Conservation (phyloP, 1,140 invertebrate species). For the Colletes latitarsis region DNA sequence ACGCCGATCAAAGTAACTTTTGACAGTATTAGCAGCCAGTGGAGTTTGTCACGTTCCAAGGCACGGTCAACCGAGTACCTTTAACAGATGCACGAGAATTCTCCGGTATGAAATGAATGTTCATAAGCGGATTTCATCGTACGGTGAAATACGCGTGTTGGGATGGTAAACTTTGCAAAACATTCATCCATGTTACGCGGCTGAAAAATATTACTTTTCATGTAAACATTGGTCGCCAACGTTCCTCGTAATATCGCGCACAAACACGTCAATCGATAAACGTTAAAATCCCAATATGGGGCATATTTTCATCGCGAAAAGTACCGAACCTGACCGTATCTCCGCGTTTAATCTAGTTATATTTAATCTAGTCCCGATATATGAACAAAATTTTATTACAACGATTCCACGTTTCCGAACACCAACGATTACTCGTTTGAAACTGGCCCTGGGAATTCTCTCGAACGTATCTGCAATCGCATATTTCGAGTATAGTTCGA, state of each 20-base stretch:
- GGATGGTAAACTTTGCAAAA: constrained; percentile 23
- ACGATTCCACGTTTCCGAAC: constrained; percentile 38
- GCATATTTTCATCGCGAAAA: constrained; percentile 1
- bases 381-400: constrained; percentile 58
- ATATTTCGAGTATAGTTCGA: not conserved
- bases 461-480: too few relatives aligned
- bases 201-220: constrained; percentile 39
- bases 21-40: not conserved
- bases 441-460: not conserved
- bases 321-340: constrained; percentile 7
- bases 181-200: constrained; percentile 22
- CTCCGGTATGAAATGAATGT: constrained; percentile 22
- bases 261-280: not conserved
- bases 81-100: not conserved
- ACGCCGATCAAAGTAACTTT: not conserved
- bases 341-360: constrained; percentile 1
- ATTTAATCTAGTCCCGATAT: constrained; percentile 51
- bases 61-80: not conserved
- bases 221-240: constrained; percentile 28
- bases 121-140: constrained; percentile 39
- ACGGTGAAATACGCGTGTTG: constrained; percentile 34
- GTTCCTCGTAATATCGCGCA: constrained; percentile 21
- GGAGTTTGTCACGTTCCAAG: not conserved
- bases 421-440: constrained; percentile 39
- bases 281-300: constrained; percentile 19